These are phyloP conservation scores for Myrmophylax atrothorax DNA, from an alignment of 2,113 vertebrate genomes.

Conservation along the genomic window DNA sequence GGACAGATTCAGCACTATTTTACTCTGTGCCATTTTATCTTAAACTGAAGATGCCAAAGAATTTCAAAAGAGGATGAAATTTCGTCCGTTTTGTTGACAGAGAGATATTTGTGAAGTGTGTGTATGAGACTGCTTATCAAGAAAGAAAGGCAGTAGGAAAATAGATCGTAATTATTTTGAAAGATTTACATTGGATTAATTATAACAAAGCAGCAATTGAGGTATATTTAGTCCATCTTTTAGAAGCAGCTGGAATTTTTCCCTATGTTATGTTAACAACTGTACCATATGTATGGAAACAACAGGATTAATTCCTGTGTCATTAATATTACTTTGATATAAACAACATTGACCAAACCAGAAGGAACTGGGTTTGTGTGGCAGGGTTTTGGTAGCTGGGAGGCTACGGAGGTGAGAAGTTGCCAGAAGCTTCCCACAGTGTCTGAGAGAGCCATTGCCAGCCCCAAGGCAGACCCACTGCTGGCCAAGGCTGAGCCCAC, in stretches of 20 bases:
- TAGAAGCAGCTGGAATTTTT: neutral
- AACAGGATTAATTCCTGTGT: neutral
- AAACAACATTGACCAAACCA: neutral
- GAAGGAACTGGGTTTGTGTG: neutral
- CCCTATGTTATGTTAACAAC: neutral
- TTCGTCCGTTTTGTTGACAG: neutral
- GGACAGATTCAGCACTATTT: neutral
- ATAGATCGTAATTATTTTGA: neutral
- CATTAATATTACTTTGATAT: neutral
- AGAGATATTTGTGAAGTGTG: neutral
- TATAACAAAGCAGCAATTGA: neutral
- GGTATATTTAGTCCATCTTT: neutral
- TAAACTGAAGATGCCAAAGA: neutral
- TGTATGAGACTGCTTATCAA: neutral
- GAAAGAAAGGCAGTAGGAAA: neutral
- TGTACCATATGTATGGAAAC: neutral
- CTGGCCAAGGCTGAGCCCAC: neutral
- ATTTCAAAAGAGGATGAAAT: neutral
- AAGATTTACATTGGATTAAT: neutral
- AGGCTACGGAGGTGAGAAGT: neutral
- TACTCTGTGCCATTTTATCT: neutral
- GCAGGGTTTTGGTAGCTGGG: neutral
- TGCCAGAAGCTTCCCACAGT: neutral
- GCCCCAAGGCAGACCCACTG: accelerated
- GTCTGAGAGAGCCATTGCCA: neutral